Base-by-base conservation (phyloP, 2,888 invertebrate genomes). In the Ganaspis brasiliensis region DNA sequence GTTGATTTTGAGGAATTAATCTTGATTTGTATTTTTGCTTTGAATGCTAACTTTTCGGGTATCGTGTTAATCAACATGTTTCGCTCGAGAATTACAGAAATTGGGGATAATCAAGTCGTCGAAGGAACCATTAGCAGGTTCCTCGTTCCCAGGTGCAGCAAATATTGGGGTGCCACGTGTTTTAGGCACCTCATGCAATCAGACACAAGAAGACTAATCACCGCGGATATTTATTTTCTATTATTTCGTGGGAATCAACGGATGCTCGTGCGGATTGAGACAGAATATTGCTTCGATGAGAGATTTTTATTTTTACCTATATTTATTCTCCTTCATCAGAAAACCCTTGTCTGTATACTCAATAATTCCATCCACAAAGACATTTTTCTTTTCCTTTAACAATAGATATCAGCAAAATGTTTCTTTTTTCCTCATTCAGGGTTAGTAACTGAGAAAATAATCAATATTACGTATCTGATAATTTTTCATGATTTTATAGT, bases 141-240 rank as follows among this genome's bases (percentile, higher is more conserved):
- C 45, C 24, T 67, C 67, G 24, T 45, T 40, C 24, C 45, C 45
- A 67, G 67, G 67, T 67, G 67, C 45, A 49, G 24, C 24, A 21
- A 67, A 45, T n/a, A 24, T 21, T 40, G 45, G 67, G 67, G 45
- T 67, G 45, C 45, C 67, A 67, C 67, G 45, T 67, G 67, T 67
- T 67, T 67, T n/a, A n/a, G 67, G 40, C 24, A 67, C 26, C 63
- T 26, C 67, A 67, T 67, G 67, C 45, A 67, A 67, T 67, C 21
- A 21, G 21, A 45, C 16, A 61, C 37, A 67, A 67, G 67, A 67
- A 67, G 67, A 67, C 45, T 67, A 86, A 88, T 88, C 84, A 86
- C 86, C 85, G 77, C 74, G 83, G 85, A 88, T 88, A 88, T 87
- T 88, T 89, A 87, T 87, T 89, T 87, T 84, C 84, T 84, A 89